Conservation (phyloP, 1,140 invertebrate species). For the Akabosia matsudoensis region DNA sequence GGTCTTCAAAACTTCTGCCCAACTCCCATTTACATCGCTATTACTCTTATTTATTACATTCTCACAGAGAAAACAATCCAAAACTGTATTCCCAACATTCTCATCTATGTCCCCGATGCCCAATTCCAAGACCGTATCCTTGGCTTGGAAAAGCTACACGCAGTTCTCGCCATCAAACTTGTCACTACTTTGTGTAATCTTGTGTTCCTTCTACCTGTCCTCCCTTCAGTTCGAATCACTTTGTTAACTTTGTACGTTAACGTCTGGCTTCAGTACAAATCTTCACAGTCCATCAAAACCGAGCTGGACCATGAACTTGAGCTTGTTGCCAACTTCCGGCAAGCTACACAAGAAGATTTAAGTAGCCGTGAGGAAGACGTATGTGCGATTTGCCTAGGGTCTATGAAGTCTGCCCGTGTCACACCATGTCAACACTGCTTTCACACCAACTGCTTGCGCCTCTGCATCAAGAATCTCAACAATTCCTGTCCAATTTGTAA, state of each 20-base stretch:
- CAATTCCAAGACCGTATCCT: conserved; percentile 37
- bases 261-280: conserved; percentile 63
- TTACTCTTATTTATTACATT: conserved; percentile 68
- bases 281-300: conserved; percentile 58
- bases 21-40: conserved; percentile 60
- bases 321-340: conserved; percentile 61
- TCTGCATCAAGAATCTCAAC: conserved; percentile 62
- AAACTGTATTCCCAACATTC: conserved; percentile 31
- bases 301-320: conserved; percentile 60
- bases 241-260: conserved; percentile 64
- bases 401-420: conserved; percentile 63
- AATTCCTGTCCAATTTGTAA: conserved; percentile 71
- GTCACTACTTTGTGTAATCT: conserved; percentile 37
- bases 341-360: conserved; percentile 64
- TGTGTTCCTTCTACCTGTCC: conserved; percentile 13
- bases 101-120: conserved; percentile 39
- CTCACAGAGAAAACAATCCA: conserved; percentile 64
- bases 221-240: conserved; percentile 51
- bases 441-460: conserved; percentile 68
- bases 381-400: conserved; percentile 68
- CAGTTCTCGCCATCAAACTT: conserved; percentile 38
- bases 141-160: conserved; percentile 46
- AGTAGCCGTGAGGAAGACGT: conserved; percentile 64
- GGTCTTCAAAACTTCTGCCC: conserved; percentile 70
- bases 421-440: conserved; percentile 75